Evolutionary conservation across 2,113 vertebrate species (phyloP), one percentile per base, ranked within the genome.

Genomic region (Tiliqua scincoides): DNA sequence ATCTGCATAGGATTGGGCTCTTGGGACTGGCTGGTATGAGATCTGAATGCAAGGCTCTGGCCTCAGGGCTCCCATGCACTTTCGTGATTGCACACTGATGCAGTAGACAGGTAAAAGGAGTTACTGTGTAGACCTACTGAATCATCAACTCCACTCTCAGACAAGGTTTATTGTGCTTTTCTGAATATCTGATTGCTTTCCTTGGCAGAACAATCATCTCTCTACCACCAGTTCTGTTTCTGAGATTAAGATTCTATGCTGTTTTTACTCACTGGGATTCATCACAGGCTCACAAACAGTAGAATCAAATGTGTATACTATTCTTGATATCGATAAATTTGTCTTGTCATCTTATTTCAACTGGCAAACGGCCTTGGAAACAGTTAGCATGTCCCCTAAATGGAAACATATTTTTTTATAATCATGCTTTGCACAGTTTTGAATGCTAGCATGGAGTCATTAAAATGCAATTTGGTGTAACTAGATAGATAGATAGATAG

Each of bases 401-500:
- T 20, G 30, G 62, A 83, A 62, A 0, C 32, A 88, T 25, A 37
- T 27, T 18, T n/a, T 61, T 82, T 54, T 87, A 76, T 70, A 85
- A n/a, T 54, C 57, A 67, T 0, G 0, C 6, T 43, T 52, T 1
- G 1, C 32, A 5, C 18, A 9, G 82, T 8, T 89, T 84, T 12
- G 68, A 43, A 86, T 37, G 67, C 15, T 57, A 59, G 62, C 6
- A 83, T 17, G 27, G 32, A 83, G 75, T 2, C 1, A 40, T 63
- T 89, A 40, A 37, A 23, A 10, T 65, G 57, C 4, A n/a, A 59
- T 89, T 94, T 81, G n/a, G 63, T 43, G 20, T n/a, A 70, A 72
- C 63, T 54, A 12, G 52, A n/a, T n/a, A n/a, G n/a, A n/a, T n/a
- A n/a, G n/a, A n/a, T n/a, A n/a, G n/a, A n/a, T n/a, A n/a, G n/a